Base-by-base conservation (phyloP, 2,888 invertebrate species). In the Crepidodera aurea region DNA sequence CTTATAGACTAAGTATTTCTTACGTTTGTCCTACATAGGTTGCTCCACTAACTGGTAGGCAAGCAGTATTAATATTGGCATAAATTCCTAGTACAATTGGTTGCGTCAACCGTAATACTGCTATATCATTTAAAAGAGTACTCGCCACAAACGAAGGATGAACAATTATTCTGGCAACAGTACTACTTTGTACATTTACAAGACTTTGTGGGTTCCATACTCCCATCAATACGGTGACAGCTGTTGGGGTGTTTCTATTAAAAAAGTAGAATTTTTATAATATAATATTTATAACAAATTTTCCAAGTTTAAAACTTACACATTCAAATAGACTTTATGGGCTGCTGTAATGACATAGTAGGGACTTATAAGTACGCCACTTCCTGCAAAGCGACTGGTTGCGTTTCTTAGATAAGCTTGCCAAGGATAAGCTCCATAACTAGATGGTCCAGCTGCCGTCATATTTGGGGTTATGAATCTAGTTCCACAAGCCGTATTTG, bases 81-180 rank as follows among this genome's bases (percentile, higher is more conserved):
- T 82, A 83, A 7, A 85, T 79, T 10, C 71, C 68, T 0, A 86
- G 84, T 0, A 85, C 83, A 12, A 89, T 86, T 0, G 87, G 74
- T 0, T 83, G 74, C 68, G 85, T 82, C 12, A 96, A 79, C 62
- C 88, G 84, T 22, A 96, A 77, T 1, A 96, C 84, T 1, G 94
- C 94, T 34, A 96, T 84, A 77, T 95, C 93, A 75, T 92, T 92
- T 69, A 89, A 88, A 44, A 95, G 83, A 66, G 91, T 93, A 48
- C 13, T 8, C 0, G 87, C 79, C 74, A 90, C 89, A 78, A 87
- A 96, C 12, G 85, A 84, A 0, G 91, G 85, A 71, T 89, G 87
- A 5, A 76, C 51, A 7, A 61, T 55, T 54, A 79, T 73, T 16
- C 53, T 54, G 6, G 71, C n/a, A 5, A 57, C 57, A 12, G 57